These are phyloP conservation scores for Drosophila ezoana DNA, from an alignment of 2,888 invertebrate species.

Conservation along the genomic window DNA sequence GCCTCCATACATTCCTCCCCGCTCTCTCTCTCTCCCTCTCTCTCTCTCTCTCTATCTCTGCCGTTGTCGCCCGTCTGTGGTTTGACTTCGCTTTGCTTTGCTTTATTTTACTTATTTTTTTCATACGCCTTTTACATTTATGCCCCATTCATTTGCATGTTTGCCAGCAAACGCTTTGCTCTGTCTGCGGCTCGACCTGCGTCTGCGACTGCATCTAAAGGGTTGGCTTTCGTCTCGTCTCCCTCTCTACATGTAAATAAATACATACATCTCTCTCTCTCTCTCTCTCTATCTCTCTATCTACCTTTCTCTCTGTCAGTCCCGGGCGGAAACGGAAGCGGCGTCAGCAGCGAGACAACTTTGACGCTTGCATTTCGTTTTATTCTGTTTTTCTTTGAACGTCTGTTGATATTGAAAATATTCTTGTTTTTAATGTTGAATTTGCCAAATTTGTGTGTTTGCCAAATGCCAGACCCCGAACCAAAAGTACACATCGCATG, in stretches of 20 bases:
- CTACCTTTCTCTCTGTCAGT: neutral
- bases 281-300: neutral
- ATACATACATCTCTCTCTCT: neutral
- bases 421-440: slow-evolving; percentile 32
- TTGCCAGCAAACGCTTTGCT: slow-evolving; percentile 49
- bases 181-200: slow-evolving; percentile 29
- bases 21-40: neutral
- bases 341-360: slow-evolving; percentile 49
- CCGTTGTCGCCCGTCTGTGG: slow-evolving; percentile 43
- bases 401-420: slow-evolving; percentile 49
- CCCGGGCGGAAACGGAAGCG: slow-evolving; percentile 54
- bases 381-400: slow-evolving; percentile 13
- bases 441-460: slow-evolving; percentile 43
- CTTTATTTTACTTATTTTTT: slow-evolving; percentile 35
- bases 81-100: slow-evolving; percentile 39
- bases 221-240: slow-evolving; percentile 40
- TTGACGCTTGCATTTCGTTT: slow-evolving; percentile 42
- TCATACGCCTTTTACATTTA: slow-evolving; percentile 57
- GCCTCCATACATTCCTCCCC: too few species aligned
- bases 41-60: neutral
- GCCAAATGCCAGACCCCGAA: slow-evolving; percentile 29
- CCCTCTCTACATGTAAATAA: neutral
- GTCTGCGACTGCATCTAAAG: slow-evolving; percentile 54
- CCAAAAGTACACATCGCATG: neutral
- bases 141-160: slow-evolving; percentile 73